Conservation (phyloP, 2,113 vertebrate species). For the Syngnathus floridae region DNA sequence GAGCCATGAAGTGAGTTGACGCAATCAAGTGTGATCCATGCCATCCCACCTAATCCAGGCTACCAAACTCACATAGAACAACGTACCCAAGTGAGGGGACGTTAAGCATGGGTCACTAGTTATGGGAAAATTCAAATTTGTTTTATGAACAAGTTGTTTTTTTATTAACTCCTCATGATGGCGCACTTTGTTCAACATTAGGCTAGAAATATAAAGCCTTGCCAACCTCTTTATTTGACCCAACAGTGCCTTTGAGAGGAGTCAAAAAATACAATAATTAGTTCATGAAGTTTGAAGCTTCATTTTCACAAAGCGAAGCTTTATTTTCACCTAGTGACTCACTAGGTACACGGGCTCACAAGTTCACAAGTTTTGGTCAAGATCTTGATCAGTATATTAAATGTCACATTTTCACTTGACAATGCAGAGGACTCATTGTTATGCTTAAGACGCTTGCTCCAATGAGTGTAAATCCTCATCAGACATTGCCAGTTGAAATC, state of each 20-base stretch:
- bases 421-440: background rate
- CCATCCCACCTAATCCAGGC: slow-evolving; percentile 58
- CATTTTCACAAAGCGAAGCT: too few species aligned
- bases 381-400: background rate
- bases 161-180: too few species aligned
- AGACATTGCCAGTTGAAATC: slow-evolving; percentile 7
- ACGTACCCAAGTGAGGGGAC: slow-evolving; percentile 29
- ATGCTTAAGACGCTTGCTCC: slow-evolving; percentile 18
- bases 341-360: background rate
- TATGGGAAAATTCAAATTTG: too few species aligned
- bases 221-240: too few species aligned
- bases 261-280: too few species aligned
- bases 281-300: too few species aligned
- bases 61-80: slow-evolving; percentile 41
- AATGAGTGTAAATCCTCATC: slow-evolving; percentile 23
- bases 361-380: background rate
- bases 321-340: too few species aligned
- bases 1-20: slow-evolving; percentile 37
- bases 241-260: too few species aligned
- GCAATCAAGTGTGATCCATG: slow-evolving; percentile 47
- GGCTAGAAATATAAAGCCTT: too few species aligned
- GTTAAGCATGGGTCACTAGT: slow-evolving; percentile 31
- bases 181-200: too few species aligned
- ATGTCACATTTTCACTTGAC: background rate
- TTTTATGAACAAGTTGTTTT: too few species aligned